Evolutionary conservation across 2,113 vertebrate genomes (phyloP), one percentile per base, ranked within the genome.

Genomic region (Falcunculus frontatus): DNA sequence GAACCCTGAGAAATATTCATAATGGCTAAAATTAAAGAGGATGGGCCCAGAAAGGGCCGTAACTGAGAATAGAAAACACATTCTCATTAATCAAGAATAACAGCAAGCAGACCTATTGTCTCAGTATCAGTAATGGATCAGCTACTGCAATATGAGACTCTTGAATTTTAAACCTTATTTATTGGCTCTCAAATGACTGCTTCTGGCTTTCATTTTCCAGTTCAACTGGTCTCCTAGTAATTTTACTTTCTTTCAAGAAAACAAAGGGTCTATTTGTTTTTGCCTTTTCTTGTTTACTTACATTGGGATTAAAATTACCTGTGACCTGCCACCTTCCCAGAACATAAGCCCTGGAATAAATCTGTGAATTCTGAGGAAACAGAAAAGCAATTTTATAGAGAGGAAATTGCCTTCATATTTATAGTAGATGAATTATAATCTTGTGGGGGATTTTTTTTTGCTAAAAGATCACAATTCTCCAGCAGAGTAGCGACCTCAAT

Each of bases 361-460:
- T 72, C 41, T 52, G 14, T 78, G 64, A 86, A 84, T 90, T 70
- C 56, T 84, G 47, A 67, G 35, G 68, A 90, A 86, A 86, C 2
- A 90, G 33, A 72, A 94, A 93, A 88, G 14, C 50, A 87, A 87
- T 86, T 93, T 93, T 60, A 90, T 26, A 50, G 17, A 52, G 42
- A 94, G 39, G 37, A 90, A 93, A 95, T 90, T 94, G 84, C 59
- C n/a, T 92, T 96, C 19, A 21, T 63, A 63, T 90, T 93, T 92
- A 81, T 63, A 60, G n/a, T 53, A 88, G 68, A 62, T 72, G 37
- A 87, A 90, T 92, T 95, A 79, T 89, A 87, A 90, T 89, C 74
- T 59, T 89, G 7, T 37, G 29, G 2, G 30, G 35, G 47, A 14
- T 13, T 37, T 57, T 72, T 72, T 87, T 63, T 84, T 32, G 7